Base-by-base conservation (phyloP, 1,140 invertebrate genomes). In the Phthorimaea operculella region DNA sequence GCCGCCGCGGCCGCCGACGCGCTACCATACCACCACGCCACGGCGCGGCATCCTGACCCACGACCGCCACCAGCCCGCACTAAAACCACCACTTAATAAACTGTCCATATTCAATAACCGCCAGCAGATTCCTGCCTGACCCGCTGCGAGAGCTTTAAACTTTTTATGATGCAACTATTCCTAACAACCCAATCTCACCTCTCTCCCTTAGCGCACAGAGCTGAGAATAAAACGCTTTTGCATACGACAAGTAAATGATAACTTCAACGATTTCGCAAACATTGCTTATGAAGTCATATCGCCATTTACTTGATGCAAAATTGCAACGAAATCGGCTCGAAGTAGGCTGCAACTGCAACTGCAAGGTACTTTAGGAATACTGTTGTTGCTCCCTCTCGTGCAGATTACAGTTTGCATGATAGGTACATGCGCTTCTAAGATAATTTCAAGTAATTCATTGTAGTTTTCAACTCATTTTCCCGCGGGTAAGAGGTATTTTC, bases 1-100 rank as follows among this genome's bases (percentile, higher is more conserved):
- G 58, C 54, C 62, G 60, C 21, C 21, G 21, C 21, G 21, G 21
- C 21, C 21, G 6, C 21, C 63, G 66, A 51, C 52, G 57, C 60
- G 52, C 57, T 62, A 28, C 21, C 21, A 28, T 6, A 62, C 58
- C 54, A 60, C 17, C 59, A 39, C 33, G 33, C 33, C 28, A 6
- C 2, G 21, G 21, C 6, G 21, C 2, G 21, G 21, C 6, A 28
- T 28, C 21, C 2, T 6, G 15, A 18, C 53, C 55, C 34, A 48
- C 54, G 49, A 44, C 50, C 49, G 48, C 50, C 50, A 55, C 39
- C 47, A 55, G 52, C 42, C 44, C 14, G n/a, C 44, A 47, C 44
- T 17, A 39, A 39, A 39, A 17, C 12, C 44, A 14, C 11, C 16
- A 11, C 4, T 17, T 47, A 16, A 9, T 14, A 47, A 8, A 47